A percentile compares a stretch with the other conserved stretches of the same genome.
Conservation (phyloP, 37 sponge, comb jelly and placozoan genomes). For the Oscarella lobularis region DNA sequence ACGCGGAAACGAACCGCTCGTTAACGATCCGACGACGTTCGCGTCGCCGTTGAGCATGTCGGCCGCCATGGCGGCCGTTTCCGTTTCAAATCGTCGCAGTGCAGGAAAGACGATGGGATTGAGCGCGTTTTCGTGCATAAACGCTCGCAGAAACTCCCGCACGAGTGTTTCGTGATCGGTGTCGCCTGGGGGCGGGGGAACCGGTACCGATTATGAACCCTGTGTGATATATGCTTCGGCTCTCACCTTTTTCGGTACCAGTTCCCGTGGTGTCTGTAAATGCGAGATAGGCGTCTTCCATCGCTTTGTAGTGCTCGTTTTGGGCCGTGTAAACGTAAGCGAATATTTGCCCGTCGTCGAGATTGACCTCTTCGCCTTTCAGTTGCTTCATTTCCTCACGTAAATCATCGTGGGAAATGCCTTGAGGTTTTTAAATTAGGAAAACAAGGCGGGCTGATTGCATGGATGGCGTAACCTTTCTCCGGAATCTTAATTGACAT, state of each 20-base stretch:
- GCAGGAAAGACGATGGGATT: slow-evolving; percentile 69
- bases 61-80: slow-evolving; percentile 62
- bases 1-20: too few species aligned
- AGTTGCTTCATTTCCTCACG: slow-evolving; percentile 26
- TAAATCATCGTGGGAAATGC: slow-evolving; percentile 22
- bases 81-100: slow-evolving; percentile 56
- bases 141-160: slow-evolving; percentile 40
- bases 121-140: slow-evolving; percentile 71
- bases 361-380: slow-evolving; percentile 41
- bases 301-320: slow-evolving; percentile 9
- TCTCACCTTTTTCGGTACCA: too few species aligned
- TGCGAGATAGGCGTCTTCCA: slow-evolving; percentile 25
- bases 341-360: slow-evolving; percentile 49
- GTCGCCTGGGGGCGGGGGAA: too few species aligned
- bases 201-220: neutral
- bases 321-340: slow-evolving; percentile 54
- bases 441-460: too few species aligned
- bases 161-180: slow-evolving; percentile 15
- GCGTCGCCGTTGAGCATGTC: slow-evolving; percentile 46
- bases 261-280: slow-evolving; percentile 22
- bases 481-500: neutral
- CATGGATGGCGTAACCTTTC: too few species aligned
- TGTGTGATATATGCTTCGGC: neutral
- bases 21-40: slow-evolving; percentile 18
- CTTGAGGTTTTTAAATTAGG: too few species aligned